phyloP scores from a whole-genome alignment of 2,888 invertebrate genomes.

The Prionchulus punctatus region DNA sequence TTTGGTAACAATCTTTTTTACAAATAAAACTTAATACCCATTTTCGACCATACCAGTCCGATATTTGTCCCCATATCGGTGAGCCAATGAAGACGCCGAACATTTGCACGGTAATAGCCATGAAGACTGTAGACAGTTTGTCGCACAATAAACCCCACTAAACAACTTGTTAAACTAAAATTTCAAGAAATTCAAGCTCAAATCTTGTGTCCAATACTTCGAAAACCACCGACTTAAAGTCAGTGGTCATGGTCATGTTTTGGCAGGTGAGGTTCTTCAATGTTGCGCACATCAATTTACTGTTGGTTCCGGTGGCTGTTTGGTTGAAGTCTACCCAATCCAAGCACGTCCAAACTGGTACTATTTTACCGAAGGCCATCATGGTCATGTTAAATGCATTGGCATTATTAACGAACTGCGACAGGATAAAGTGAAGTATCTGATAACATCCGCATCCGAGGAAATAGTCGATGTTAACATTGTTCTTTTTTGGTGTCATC shows the following conservation, averaged over 20 bases:
- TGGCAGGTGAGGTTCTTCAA: background rate
- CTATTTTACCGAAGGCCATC: slow-evolving; percentile 1
- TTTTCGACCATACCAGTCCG: slow-evolving; percentile 3
- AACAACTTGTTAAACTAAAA: too few relatives aligned
- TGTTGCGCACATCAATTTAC: background rate
- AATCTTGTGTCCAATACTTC: background rate
- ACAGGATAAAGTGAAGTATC: background rate
- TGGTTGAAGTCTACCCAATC: background rate
- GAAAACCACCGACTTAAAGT: background rate
- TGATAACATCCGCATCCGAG: background rate
- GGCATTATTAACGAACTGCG: background rate
- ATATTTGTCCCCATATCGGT: background rate
- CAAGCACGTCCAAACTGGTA: background rate
- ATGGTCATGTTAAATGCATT: background rate
- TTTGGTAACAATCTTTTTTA: too few relatives aligned
- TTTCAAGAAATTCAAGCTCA: too few relatives aligned
- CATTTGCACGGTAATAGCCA: background rate
- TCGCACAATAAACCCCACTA: slow-evolving; percentile 1
- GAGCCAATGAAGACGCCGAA: background rate
- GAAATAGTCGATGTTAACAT: background rate
- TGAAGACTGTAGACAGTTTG: background rate
- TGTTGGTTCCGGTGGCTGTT: background rate
- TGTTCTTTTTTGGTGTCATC: too few relatives aligned
- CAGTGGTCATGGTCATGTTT: background rate
- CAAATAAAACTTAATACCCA: too few relatives aligned